phyloP scores from a whole-genome alignment of 1,140 invertebrate species.

The Spodoptera frugiperda region DNA sequence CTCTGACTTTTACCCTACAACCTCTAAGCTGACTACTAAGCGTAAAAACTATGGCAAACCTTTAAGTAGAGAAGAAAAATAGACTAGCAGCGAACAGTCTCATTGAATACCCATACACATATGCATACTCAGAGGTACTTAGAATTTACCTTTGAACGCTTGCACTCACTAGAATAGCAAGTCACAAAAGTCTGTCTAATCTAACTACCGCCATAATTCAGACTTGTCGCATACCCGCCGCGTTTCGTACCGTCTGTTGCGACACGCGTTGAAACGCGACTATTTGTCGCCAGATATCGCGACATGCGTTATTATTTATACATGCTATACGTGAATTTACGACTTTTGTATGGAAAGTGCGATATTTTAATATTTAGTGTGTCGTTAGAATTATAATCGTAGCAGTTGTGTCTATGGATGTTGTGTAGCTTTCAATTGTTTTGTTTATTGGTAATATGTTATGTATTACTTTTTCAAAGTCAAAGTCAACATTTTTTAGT shows the following conservation, averaged over 20 bases:
- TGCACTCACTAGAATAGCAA: not conserved
- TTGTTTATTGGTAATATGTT: too few species aligned
- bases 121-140: too few species aligned
- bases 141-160: too few species aligned
- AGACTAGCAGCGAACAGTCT: too few species aligned
- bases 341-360: conserved; percentile 29
- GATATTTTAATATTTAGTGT: conserved; percentile 36
- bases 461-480: too few species aligned
- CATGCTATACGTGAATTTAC: conserved; percentile 35
- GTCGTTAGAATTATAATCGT: conserved; percentile 31
- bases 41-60: too few species aligned
- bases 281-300: conserved; percentile 72
- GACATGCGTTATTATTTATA: conserved; percentile 54
- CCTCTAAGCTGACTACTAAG: too few species aligned
- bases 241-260: conserved; percentile 54
- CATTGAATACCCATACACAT: too few species aligned
- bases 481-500: too few species aligned
- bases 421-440: too few species aligned
- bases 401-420: not conserved
- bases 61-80: too few species aligned
- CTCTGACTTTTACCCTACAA: too few species aligned
- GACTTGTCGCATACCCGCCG: conserved; percentile 62
- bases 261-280: conserved; percentile 63
- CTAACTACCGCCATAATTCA: conserved; percentile 62
- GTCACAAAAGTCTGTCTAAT: conserved; percentile 17